Conservation (phyloP, 1,140 invertebrate genomes). For the Microplitis demolitor region DNA sequence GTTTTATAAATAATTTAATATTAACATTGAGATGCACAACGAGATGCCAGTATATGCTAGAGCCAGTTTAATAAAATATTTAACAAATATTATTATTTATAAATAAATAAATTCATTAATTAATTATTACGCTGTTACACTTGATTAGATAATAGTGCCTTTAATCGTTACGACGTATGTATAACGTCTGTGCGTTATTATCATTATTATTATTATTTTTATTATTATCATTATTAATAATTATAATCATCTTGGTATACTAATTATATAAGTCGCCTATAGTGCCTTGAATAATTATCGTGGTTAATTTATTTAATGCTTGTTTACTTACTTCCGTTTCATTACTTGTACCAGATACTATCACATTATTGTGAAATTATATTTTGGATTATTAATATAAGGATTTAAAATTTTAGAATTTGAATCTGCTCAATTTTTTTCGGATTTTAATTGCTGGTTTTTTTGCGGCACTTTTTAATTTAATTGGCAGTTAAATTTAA, state of each 20-base stretch:
- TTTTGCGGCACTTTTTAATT: no score
- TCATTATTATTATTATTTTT: no score
- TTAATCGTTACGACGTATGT: conserved; percentile 42
- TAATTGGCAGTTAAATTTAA: no score
- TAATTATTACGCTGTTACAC: conserved; percentile 32
- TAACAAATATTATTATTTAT: conserved; percentile 21
- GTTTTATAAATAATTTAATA: no score
- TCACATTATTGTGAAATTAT: conserved; percentile 29
- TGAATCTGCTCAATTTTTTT: no score
- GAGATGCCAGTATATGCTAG: conserved; percentile 55
- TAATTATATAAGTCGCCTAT: conserved; percentile 31
- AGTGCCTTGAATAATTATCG: conserved; percentile 48
- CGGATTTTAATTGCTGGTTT: no score
- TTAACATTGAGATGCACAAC: conserved; percentile 34
- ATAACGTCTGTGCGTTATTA: conserved; percentile 25
- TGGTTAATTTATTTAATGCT: conserved; percentile 11
- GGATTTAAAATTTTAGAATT: no score
- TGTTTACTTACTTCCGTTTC: conserved; percentile 6
- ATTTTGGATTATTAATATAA: background rate
- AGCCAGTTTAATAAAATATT: conserved; percentile 49
- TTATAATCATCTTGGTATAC: no score
- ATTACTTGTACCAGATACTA: background rate
- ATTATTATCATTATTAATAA: no score
- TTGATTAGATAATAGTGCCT: conserved; percentile 56
- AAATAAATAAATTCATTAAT: conserved; percentile 24